A percentile compares a stretch with the other conserved stretches of the same genome.
Conservation (phyloP, 2,113 vertebrate genomes). For the Pseudopodoces humilis region DNA sequence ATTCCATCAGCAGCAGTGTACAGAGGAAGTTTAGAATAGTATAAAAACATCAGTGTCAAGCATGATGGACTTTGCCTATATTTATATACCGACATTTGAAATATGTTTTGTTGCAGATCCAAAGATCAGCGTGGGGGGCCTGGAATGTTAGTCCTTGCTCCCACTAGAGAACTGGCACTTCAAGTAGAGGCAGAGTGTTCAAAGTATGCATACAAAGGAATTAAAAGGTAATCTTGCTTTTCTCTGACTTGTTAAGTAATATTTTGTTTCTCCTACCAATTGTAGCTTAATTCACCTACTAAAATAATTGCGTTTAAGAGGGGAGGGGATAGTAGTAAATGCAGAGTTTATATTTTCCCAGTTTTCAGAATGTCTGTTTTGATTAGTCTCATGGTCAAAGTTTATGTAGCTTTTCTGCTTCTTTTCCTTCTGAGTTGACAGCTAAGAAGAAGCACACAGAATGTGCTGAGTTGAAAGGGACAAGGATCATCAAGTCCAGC, state of each 20-base stretch:
- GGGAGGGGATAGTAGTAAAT: background rate
- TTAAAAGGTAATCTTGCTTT: constrained; percentile 81
- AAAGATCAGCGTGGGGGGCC: constrained; percentile 80
- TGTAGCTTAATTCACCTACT: background rate
- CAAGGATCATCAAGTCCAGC: background rate
- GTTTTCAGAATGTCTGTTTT: background rate
- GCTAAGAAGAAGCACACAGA: background rate
- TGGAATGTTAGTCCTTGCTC: constrained; percentile 94
- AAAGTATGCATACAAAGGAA: constrained; percentile 90
- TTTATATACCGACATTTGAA: background rate
- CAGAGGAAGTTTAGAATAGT: background rate
- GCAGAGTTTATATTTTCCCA: background rate
- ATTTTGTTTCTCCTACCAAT: background rate
- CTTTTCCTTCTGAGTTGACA: background rate
- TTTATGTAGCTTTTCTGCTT: background rate
- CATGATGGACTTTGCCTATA: background rate
- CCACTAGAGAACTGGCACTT: constrained; percentile 93
- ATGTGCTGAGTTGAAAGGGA: background rate
- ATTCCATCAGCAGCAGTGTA: background rate
- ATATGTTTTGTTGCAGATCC: constrained; percentile 68
- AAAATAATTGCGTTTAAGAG: background rate
- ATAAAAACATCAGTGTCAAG: background rate
- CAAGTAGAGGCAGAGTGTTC: constrained; percentile 91
- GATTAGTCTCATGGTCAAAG: background rate
- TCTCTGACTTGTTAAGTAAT: background rate